Evolutionary conservation across 2,113 vertebrate species (phyloP).

Genomic region (Eulemur macaco): DNA sequence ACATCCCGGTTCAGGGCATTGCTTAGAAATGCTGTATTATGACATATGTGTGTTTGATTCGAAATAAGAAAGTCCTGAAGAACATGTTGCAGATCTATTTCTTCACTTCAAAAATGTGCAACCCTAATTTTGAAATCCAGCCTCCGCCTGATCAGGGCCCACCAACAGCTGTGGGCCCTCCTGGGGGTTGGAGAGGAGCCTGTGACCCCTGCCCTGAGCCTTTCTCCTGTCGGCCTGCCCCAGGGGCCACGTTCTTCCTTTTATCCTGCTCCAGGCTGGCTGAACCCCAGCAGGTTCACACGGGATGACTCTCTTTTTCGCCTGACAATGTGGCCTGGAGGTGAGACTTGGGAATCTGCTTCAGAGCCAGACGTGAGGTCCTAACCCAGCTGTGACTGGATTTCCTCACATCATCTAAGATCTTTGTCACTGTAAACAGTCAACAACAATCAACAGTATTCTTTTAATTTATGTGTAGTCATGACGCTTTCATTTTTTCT

Average conservation of each 20-base stretch:
- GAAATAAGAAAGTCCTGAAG: not conserved
- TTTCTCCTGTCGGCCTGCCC: not conserved
- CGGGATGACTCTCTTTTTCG: not conserved
- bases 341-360: not conserved
- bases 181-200: not conserved
- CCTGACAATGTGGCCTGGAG: not conserved
- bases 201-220: not conserved
- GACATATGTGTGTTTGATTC: not conserved
- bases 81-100: not conserved
- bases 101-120: not conserved
- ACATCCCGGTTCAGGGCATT: not conserved
- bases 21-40: not conserved
- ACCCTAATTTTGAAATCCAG: not conserved
- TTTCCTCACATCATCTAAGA: slow-evolving; percentile 25
- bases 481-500: not conserved
- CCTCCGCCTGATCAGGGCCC: not conserved
- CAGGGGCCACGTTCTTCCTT: not conserved
- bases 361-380: not conserved
- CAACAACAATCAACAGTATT: slow-evolving; percentile 6
- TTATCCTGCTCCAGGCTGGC: not conserved
- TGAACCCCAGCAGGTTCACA: not conserved
- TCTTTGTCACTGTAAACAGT: slow-evolving; percentile 32
- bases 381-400: not conserved
- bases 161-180: not conserved
- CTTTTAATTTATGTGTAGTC: not conserved